Percentiles rank a stretch among this genome's conserved stretches.
Evolutionary conservation across 2,797 vertebrate genomes (phyloP).

Genomic region (Myotis daubentonii): DNA sequence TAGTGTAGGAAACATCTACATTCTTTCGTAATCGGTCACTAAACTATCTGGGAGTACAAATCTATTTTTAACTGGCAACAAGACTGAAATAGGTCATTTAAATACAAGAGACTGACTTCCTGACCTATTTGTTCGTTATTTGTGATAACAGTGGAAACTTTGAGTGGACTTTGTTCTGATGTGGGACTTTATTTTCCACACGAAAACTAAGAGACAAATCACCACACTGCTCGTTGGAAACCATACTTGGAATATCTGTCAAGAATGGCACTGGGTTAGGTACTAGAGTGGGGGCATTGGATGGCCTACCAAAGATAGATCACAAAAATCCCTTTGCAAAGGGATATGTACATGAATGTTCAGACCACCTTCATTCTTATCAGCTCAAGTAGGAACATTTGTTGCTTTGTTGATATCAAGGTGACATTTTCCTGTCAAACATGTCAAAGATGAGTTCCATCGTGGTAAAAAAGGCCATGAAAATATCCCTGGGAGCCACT

Average conservation of each 20-base stretch:
- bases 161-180: constrained; percentile 61
- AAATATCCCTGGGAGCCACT: neutral
- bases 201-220: constrained; percentile 36
- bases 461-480: neutral
- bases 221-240: neutral
- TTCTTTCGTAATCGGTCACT: constrained; percentile 57
- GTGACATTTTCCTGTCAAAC: neutral
- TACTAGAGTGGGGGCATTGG: neutral
- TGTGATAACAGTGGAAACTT: constrained; percentile 73
- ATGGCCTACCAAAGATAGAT: neutral
- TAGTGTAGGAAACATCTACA: neutral
- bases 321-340: neutral
- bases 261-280: neutral
- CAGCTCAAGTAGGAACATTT: neutral
- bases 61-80: constrained; percentile 74
- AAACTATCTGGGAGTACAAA: constrained; percentile 47
- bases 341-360: neutral
- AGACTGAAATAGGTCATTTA: constrained; percentile 58
- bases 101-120: constrained; percentile 62
- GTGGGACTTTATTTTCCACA: constrained; percentile 57
- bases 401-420: neutral
- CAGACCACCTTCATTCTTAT: neutral
- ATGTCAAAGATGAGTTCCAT: neutral
- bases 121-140: constrained; percentile 65
- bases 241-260: neutral